Base-by-base conservation (phyloP, 2,888 invertebrate genomes). In the Melolontha melolontha region DNA sequence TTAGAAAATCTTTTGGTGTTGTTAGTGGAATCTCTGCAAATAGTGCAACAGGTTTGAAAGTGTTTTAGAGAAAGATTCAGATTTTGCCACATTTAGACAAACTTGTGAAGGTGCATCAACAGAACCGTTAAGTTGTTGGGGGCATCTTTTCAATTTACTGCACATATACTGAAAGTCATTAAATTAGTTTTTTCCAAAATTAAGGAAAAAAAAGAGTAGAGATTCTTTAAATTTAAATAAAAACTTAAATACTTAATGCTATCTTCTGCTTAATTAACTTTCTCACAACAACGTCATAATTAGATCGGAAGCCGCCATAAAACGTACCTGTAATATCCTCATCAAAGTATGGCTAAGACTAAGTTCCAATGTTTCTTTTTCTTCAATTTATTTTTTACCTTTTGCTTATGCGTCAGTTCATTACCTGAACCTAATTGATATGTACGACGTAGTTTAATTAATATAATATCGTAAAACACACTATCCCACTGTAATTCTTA, bases 241-340 rank as follows among this genome's bases (percentile, higher is more conserved):
- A 51, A 51, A 51, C 22, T 14, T n/a, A n/a, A n/a, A n/a, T n/a
- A n/a, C n/a, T n/a, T 49, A 49, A 22, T 11, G 49, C 14, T 49
- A 8, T 49, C 22, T 16, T 2, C 47, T 8, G 14, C 1, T 16
- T 47, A 14, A 16, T 16, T 47, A 16, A 47, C 5, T 34, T 10
- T 34, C 34, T 34, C 47, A 47, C 47, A 16, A 14, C 5, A 47
- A 16, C n/a, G 47, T 14, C 29, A 22, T 51, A 51, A 51, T 29
- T 22, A 51, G 29, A 22, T 29, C 22, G 51, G 29, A 27, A 29
- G 51, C 51, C 22, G n/a, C 22, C 29, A 51, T 29, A 22, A 29
- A 51, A 51, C n/a, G 51, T 22, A 51, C 51, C 22, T n/a, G 22
- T 51, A 51, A 27, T 27, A 51, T 51, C 29, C 22, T 51, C 51